Evolutionary conservation across 2,113 vertebrate species (phyloP).

Genomic region (Neogobius melanostomus): DNA sequence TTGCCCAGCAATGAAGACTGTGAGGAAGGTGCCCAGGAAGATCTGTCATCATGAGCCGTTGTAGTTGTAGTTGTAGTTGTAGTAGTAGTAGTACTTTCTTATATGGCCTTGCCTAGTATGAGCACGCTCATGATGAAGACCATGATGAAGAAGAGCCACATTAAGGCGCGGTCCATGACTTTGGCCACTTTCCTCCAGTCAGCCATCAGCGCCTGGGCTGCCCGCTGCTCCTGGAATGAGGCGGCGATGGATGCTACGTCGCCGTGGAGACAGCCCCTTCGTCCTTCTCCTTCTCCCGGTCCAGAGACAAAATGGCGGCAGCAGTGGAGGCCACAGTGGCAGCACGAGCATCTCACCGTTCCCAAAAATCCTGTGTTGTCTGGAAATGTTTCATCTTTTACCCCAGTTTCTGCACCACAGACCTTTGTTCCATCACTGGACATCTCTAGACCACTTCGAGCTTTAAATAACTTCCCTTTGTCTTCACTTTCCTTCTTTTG

Average conservation of each 20-base stretch:
- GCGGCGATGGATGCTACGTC: constrained; percentile 80
- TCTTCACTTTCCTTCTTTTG: not conserved
- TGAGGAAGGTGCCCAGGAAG: too few relatives aligned
- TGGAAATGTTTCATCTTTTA: not conserved
- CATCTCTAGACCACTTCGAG: too few relatives aligned
- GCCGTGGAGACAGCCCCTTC: constrained; percentile 57
- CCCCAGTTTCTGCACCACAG: not conserved
- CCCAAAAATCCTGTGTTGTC: too few relatives aligned
- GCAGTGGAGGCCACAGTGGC: not conserved
- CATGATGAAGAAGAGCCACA: constrained; percentile 92
- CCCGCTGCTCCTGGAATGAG: constrained; percentile 81
- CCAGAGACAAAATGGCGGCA: not conserved
- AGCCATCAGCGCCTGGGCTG: constrained; percentile 69
- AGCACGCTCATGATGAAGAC: constrained; percentile 88
- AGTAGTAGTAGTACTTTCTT: constrained; percentile 42
- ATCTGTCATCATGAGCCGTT: too few relatives aligned
- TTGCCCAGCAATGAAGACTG: too few relatives aligned
- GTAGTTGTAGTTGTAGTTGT: not conserved
- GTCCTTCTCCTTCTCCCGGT: constrained; percentile 29
- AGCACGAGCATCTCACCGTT: not conserved
- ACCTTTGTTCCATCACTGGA: not conserved
- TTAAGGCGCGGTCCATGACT: constrained; percentile 91
- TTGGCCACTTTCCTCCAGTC: constrained; percentile 91
- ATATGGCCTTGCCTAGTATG: constrained; percentile 84
- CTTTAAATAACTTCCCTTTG: not conserved